A percentile compares a stretch with the other conserved stretches of the same genome.
Evolutionary conservation across 2,888 invertebrate genomes (phyloP).

Genomic region (Eupithecia tripunctaria): DNA sequence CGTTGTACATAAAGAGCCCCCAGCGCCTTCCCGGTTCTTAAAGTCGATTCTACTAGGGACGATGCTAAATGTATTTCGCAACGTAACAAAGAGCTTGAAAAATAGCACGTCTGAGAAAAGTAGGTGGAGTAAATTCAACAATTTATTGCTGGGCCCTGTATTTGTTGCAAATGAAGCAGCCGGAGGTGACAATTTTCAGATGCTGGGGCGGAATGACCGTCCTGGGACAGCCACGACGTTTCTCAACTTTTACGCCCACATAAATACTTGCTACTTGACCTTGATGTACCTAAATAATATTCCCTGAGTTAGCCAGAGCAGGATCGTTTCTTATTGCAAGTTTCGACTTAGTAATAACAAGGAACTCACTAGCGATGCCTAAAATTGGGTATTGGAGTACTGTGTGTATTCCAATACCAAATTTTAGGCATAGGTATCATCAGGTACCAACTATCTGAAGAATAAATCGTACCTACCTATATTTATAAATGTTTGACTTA

Average conservation of each 20-base stretch:
- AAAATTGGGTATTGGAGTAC: too few relatives aligned
- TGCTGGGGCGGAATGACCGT: conserved; percentile 71
- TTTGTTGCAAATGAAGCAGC: conserved; percentile 82
- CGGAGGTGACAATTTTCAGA: conserved; percentile 80
- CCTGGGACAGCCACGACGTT: conserved; percentile 63
- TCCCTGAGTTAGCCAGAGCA: too few relatives aligned
- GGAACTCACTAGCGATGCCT: too few relatives aligned
- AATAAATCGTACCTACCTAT: too few relatives aligned
- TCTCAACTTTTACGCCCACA: conserved; percentile 64
- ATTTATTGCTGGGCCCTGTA: conserved; percentile 79
- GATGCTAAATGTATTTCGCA: conserved; percentile 71
- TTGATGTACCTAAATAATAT: neutral
- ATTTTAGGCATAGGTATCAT: too few relatives aligned
- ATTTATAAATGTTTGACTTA: too few relatives aligned
- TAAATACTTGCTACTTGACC: conserved; percentile 48
- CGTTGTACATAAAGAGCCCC: neutral
- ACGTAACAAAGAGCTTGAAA: conserved; percentile 76
- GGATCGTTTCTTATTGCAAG: too few relatives aligned
- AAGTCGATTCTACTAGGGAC: conserved; percentile 62
- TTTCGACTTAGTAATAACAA: too few relatives aligned
- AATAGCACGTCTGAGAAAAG: conserved; percentile 75
- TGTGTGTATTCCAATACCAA: too few relatives aligned
- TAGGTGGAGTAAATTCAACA: conserved; percentile 77
- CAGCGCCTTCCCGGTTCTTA: conserved; percentile 30
- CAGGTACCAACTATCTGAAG: too few relatives aligned